phyloP scores from a whole-genome alignment of 2,888 invertebrate species.

The Pristionchus maxplancki region DNA sequence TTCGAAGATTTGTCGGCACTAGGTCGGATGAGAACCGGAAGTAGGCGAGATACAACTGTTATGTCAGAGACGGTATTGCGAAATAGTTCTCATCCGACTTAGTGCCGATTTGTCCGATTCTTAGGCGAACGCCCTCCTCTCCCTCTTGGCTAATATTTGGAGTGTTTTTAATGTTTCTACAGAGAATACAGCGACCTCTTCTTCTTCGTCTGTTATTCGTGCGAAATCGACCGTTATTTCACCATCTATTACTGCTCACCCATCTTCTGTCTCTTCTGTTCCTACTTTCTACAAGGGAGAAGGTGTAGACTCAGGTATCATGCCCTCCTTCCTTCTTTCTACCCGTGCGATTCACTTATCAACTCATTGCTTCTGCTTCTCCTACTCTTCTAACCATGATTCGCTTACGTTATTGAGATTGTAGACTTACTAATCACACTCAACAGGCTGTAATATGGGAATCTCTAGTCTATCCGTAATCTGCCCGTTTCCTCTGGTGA shows the following conservation, averaged over 20 bases:
- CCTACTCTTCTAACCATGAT: constrained; percentile 34
- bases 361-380: neutral
- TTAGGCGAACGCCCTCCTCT: no score
- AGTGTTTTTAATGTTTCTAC: neutral
- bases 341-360: no score
- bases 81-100: no score
- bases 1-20: no score
- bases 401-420: no score
- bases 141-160: neutral
- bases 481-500: neutral
- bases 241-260: neutral
- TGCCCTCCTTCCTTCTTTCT: neutral
- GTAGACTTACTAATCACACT: no score
- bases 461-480: neutral
- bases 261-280: neutral
- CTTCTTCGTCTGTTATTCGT: constrained; percentile 11
- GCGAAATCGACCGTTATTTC: neutral
- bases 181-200: constrained; percentile 1
- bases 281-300: constrained; percentile 12
- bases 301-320: constrained; percentile 29
- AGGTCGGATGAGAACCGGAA: no score
- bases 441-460: no score
- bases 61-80: no score
- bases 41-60: no score
- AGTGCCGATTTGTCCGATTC: no score